Percentiles rank a stretch among this genome's conserved stretches.
Evolutionary conservation across 2,888 invertebrate species (phyloP).

Genomic region (Rhaphigaster nebulosa): DNA sequence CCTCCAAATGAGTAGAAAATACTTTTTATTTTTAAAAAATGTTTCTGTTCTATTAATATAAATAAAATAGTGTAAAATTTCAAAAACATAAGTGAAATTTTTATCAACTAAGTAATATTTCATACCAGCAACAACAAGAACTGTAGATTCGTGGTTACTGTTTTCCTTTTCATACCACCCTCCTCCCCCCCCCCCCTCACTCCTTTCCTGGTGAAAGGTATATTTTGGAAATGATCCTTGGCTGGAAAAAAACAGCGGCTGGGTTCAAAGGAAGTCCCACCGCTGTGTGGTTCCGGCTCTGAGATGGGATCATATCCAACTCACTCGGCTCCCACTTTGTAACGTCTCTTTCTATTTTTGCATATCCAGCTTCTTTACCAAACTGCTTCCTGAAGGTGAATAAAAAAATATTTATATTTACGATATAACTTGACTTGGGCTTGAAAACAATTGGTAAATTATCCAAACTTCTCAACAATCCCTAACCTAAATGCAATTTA

Average conservation of each 20-base stretch:
- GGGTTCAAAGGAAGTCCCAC: conserved; percentile 6
- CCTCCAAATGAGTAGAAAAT: too few relatives aligned
- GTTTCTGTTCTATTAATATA: too few relatives aligned
- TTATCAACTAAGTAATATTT: not conserved
- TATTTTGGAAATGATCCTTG: conserved; percentile 3
- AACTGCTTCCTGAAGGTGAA: not conserved
- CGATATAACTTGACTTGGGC: not conserved
- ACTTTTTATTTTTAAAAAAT: too few relatives aligned
- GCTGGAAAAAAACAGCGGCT: not conserved
- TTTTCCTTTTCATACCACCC: not conserved
- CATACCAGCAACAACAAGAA: not conserved
- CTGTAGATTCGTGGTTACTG: not conserved
- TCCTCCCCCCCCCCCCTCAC: too few relatives aligned
- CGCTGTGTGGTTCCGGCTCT: conserved; percentile 5
- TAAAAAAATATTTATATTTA: not conserved
- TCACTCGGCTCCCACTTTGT: not conserved
- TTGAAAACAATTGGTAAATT: not conserved
- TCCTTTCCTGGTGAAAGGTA: not conserved
- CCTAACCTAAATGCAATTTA: too few relatives aligned
- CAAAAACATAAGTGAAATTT: too few relatives aligned
- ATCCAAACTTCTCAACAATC: not conserved
- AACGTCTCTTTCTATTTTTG: conserved; percentile 13
- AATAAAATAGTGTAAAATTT: too few relatives aligned
- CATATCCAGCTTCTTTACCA: not conserved
- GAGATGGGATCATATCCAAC: conserved; percentile 28